Percentiles rank a stretch among this genome's conserved stretches.
These are phyloP conservation scores for Dolichopus griseipennis DNA, from an alignment of 2,888 invertebrate species.

Conservation along the genomic window DNA sequence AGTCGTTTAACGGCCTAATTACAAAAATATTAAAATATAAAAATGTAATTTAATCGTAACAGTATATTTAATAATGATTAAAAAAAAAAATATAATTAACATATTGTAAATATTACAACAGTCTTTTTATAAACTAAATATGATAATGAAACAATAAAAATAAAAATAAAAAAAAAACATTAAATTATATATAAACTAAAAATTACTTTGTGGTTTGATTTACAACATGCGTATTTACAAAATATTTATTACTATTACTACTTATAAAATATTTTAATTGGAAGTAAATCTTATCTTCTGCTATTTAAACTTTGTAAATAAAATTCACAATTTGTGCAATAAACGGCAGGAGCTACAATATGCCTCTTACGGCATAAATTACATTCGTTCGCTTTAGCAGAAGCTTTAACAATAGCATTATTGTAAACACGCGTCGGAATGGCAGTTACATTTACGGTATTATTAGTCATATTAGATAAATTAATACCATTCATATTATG, in stretches of 20 bases:
- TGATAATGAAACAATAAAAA: no score
- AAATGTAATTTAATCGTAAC: no score
- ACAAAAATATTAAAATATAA: no score
- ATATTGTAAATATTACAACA: constrained; percentile 3
- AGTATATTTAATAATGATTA: no score
- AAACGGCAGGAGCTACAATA: constrained; percentile 66
- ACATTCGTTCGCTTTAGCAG: constrained; percentile 59
- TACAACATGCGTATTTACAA: neutral
- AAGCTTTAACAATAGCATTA: constrained; percentile 44
- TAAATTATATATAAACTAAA: no score
- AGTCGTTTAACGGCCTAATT: no score
- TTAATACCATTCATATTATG: constrained; percentile 33
- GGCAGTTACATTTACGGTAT: constrained; percentile 34
- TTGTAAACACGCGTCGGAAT: constrained; percentile 44
- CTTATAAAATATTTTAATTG: neutral
- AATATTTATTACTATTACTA: neutral
- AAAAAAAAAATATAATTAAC: neutral
- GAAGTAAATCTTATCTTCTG: constrained; percentile 30
- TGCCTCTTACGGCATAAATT: constrained; percentile 81
- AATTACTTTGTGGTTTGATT: no score
- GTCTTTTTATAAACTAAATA: no score
- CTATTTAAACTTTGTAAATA: constrained; percentile 63
- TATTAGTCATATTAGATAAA: constrained; percentile 27
- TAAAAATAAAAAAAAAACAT: no score
- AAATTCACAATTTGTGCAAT: constrained; percentile 86